phyloP scores from a whole-genome alignment of 2,888 invertebrate genomes.

The Margaritifera margaritifera region DNA sequence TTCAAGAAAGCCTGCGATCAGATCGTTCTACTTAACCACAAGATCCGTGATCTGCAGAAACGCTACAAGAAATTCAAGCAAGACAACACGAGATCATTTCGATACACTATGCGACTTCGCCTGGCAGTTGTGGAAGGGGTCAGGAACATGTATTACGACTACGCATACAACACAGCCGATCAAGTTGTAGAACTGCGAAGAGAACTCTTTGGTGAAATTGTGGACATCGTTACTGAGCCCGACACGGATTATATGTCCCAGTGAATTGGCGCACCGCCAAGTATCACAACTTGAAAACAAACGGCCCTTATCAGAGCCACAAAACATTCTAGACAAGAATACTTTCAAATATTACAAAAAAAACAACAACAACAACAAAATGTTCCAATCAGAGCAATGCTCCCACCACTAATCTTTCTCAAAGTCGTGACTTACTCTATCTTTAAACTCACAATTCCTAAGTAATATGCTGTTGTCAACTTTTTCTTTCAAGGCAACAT shows the following conservation, averaged over 20 bases:
- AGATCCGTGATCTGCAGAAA: constrained; percentile 46
- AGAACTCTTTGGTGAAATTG: constrained; percentile 36
- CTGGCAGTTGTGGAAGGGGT: constrained; percentile 58
- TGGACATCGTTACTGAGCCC: constrained; percentile 27
- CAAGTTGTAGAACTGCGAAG: constrained; percentile 42
- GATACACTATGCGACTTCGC: constrained; percentile 54
- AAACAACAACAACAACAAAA: no score
- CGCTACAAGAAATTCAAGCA: constrained; percentile 53
- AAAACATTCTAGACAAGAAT: no score
- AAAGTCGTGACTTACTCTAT: no score
- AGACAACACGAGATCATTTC: constrained; percentile 47
- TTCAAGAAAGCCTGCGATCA: constrained; percentile 57
- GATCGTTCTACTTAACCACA: constrained; percentile 53
- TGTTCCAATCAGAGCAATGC: no score
- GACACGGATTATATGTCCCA: constrained; percentile 18
- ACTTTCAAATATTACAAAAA: no score
- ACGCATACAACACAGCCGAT: constrained; percentile 54
- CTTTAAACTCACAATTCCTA: no score
- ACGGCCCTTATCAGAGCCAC: constrained; percentile 36
- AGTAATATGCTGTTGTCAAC: no score
- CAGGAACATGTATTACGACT: constrained; percentile 61
- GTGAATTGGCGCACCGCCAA: constrained; percentile 4
- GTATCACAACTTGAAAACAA: constrained; percentile 10
- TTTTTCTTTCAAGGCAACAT: no score
- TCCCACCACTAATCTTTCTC: no score